phyloP scores from a whole-genome alignment of 2,113 vertebrate species.

The Chinchilla lanigera region DNA sequence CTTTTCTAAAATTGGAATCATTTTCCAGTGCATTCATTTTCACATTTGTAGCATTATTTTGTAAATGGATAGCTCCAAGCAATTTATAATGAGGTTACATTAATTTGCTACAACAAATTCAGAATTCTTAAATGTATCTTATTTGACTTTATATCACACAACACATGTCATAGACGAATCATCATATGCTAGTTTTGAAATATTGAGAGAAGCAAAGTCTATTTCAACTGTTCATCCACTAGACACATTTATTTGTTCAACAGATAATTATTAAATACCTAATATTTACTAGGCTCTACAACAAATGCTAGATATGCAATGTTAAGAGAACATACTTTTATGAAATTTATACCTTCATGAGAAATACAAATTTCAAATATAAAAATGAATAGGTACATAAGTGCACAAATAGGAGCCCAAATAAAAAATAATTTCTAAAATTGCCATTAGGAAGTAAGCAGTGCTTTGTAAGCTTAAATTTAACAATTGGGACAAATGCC shows the following conservation, averaged over 20 bases:
- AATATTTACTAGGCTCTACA: constrained; percentile 41
- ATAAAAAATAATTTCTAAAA: neutral
- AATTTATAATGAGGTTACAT: constrained; percentile 80
- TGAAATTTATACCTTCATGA: neutral
- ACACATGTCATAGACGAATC: constrained; percentile 64
- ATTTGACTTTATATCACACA: constrained; percentile 66
- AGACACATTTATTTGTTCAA: constrained; percentile 52
- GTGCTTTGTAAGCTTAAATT: constrained; percentile 6
- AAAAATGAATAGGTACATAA: neutral
- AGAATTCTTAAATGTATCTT: constrained; percentile 69
- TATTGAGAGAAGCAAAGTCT: constrained; percentile 32
- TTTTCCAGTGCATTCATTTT: constrained; percentile 68
- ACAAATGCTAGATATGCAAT: neutral
- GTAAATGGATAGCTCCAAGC: constrained; percentile 78
- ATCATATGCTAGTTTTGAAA: constrained; percentile 56
- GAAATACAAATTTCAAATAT: neutral
- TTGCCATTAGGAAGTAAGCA: neutral
- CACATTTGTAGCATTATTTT: constrained; percentile 77
- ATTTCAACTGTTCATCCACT: constrained; percentile 40
- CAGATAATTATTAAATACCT: constrained; percentile 48
- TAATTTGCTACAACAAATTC: constrained; percentile 76
- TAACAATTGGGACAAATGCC: neutral
- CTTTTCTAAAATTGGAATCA: constrained; percentile 81
- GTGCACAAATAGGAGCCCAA: neutral
- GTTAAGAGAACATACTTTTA: neutral